These are phyloP conservation scores for Oscheius sp. DNA, from an alignment of 1,140 invertebrate species.

Conservation along the genomic window DNA sequence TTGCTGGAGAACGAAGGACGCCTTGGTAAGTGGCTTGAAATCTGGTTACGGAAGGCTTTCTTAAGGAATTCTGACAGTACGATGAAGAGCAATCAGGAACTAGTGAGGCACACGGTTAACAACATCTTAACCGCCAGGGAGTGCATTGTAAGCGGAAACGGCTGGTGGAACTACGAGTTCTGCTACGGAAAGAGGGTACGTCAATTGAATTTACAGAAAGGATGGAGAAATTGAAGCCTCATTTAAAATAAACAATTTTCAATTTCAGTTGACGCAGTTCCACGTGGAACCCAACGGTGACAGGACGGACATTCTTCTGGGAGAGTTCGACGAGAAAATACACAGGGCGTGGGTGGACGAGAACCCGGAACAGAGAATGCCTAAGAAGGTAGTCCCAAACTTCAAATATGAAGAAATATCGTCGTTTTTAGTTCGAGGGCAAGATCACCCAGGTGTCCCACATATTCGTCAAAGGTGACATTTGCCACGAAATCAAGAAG, in stretches of 20 bases:
- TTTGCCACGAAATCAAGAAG: constrained; percentile 29
- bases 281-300: constrained; percentile 28
- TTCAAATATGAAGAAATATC: constrained; percentile 11
- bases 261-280: constrained; percentile 15
- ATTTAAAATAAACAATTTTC: not conserved
- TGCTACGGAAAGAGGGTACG: constrained; percentile 38
- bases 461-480: constrained; percentile 36
- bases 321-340: constrained; percentile 28
- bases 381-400: not conserved
- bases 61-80: too few species aligned
- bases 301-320: constrained; percentile 32
- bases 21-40: too few species aligned
- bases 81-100: too few species aligned
- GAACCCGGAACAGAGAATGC: not conserved
- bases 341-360: constrained; percentile 35
- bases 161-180: constrained; percentile 42
- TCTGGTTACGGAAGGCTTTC: too few species aligned
- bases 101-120: constrained; percentile 11
- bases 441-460: constrained; percentile 31
- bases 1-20: too few species aligned
- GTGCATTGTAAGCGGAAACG: constrained; percentile 32
- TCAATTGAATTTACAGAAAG: too few species aligned
- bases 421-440: constrained; percentile 27
- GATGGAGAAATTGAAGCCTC: too few species aligned
- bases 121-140: constrained; percentile 15